Conservation (phyloP, 2,888 invertebrate genomes). For the Pomacea canaliculata region DNA sequence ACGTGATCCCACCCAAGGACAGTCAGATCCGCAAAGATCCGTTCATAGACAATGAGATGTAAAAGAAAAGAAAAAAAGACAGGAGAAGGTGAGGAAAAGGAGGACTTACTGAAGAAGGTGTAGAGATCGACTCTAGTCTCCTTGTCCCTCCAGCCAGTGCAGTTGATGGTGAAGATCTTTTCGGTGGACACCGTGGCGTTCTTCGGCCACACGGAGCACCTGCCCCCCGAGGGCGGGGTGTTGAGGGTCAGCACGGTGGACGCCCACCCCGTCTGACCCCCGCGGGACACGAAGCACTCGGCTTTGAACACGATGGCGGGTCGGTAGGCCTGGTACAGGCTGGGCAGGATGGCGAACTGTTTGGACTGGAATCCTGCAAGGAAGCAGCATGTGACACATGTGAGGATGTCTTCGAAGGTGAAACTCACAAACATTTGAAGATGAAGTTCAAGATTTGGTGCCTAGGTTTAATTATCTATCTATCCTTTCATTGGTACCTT, state of each 20-base stretch:
- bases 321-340: slow-evolving; percentile 40
- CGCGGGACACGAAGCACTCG: slow-evolving; percentile 19
- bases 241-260: slow-evolving; percentile 43
- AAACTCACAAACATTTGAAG: too few species aligned
- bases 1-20: background rate
- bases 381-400: too few species aligned
- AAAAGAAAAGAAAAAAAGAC: background rate
- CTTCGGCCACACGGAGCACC: slow-evolving; percentile 44
- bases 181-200: slow-evolving; percentile 29
- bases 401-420: too few species aligned
- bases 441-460: too few species aligned
- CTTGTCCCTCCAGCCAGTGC: slow-evolving; percentile 45
- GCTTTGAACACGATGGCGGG: slow-evolving; percentile 6
- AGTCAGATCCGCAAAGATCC: too few species aligned
- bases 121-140: slow-evolving; percentile 48
- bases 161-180: slow-evolving; percentile 35
- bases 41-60: background rate
- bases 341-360: slow-evolving; percentile 44
- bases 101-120: slow-evolving; percentile 51
- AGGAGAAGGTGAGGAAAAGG: background rate
- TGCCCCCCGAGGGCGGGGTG: slow-evolving; percentile 44
- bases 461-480: too few species aligned
- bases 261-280: slow-evolving; percentile 26
- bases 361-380: slow-evolving; percentile 39
- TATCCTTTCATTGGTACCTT: too few species aligned